phyloP scores from a whole-genome alignment of 35 echinoderm and acorn worm genomes.

The Lytechinus variegatus region DNA sequence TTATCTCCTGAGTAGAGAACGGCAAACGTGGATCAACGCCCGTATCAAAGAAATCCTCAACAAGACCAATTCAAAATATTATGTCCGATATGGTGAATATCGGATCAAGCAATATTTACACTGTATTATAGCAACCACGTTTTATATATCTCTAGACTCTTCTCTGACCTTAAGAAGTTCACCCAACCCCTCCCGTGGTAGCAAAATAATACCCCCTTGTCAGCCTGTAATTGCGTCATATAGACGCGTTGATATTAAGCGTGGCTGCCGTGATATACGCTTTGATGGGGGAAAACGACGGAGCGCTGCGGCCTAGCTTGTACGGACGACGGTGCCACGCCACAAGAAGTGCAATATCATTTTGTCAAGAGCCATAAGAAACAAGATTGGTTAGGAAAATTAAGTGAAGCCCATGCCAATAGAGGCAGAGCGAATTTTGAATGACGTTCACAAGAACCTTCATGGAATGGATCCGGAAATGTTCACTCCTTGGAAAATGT shows the following conservation, averaged over 20 bases:
- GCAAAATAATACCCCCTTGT: not conserved
- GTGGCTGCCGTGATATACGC: not conserved
- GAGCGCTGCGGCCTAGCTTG: not conserved
- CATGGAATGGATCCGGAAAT: not conserved
- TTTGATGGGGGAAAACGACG: not conserved
- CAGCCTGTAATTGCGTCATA: slow-evolving; percentile 10
- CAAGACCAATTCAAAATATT: too few relatives aligned
- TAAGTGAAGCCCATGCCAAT: not conserved
- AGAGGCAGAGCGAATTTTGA: not conserved
- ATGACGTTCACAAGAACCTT: not conserved
- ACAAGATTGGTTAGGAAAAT: slow-evolving; percentile 6
- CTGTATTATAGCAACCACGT: not conserved
- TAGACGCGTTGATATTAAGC: not conserved
- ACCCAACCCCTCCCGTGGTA: not conserved
- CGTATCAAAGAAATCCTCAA: too few relatives aligned
- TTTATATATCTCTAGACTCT: not conserved
- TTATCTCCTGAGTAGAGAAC: too few relatives aligned
- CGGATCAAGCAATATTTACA: too few relatives aligned
- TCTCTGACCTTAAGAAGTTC: not conserved
- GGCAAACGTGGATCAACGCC: too few relatives aligned
- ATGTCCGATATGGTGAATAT: too few relatives aligned
- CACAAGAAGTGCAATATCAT: slow-evolving; percentile 20
- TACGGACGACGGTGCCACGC: not conserved
- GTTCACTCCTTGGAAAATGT: not conserved
- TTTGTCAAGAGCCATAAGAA: not conserved